Percentiles rank a stretch among this genome's conserved stretches.
Evolutionary conservation across 2,888 invertebrate species (phyloP).

Genomic region (Idaea biselata): DNA sequence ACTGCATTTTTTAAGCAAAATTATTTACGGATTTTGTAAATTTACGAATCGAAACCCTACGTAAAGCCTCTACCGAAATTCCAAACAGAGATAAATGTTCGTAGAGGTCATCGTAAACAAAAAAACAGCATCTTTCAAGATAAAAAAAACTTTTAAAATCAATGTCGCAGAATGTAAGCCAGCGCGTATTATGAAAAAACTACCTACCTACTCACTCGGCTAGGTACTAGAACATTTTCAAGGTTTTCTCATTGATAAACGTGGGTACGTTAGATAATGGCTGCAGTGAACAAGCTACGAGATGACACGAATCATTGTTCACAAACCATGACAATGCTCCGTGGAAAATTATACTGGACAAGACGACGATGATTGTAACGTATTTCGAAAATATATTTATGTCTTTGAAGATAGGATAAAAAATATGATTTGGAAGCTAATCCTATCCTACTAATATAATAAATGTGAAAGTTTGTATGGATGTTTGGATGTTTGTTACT

Average conservation of each 20-base stretch:
- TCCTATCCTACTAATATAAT: too few species aligned
- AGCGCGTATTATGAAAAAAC: neutral
- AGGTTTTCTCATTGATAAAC: neutral
- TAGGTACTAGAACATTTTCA: neutral
- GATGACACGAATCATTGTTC: neutral
- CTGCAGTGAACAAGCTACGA: neutral
- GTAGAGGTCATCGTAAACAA: neutral
- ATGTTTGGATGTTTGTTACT: too few species aligned
- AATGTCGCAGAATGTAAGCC: neutral
- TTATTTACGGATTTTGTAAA: too few species aligned
- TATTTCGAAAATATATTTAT: neutral
- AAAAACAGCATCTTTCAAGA: neutral
- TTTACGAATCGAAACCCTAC: too few species aligned
- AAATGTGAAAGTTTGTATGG: too few species aligned
- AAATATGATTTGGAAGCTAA: too few species aligned
- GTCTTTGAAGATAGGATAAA: too few species aligned
- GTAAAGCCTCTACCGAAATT: too few species aligned
- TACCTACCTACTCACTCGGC: neutral
- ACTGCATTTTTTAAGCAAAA: too few species aligned
- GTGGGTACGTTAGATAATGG: neutral
- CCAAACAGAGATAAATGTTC: neutral
- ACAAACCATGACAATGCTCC: neutral
- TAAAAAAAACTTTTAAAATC: neutral
- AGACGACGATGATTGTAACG: neutral
- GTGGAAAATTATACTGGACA: neutral